Base-by-base conservation (phyloP, 2,888 invertebrate genomes). In the Acanthosepion lycidas region DNA sequence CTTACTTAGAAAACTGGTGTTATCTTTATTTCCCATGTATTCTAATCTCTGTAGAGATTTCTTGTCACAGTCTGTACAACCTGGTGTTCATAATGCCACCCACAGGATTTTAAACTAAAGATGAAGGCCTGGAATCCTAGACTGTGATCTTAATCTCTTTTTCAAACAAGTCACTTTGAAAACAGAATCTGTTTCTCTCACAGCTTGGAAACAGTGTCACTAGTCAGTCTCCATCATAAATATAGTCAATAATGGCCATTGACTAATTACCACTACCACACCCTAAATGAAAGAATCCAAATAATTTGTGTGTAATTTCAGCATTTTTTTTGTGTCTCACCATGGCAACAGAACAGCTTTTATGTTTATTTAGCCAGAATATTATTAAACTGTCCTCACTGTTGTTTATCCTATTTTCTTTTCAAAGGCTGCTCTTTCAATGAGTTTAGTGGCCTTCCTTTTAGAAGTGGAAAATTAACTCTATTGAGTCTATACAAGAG, bases 241-340 rank as follows among this genome's bases (percentile, higher is more conserved):
- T 33, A 78, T 5, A 78, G 78, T 78, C n/a, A n/a, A 78, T 78
- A 78, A 78, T 78, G n/a, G 78, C n/a, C 12, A 78, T 78, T 78
- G 78, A 33, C 78, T 78, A 78, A 78, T 78, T 78, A 78, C 23
- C 15, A 78, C 42, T 42, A 42, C 78, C 78, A 78, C 78, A 78
- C 78, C 78, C 78, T 0, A 23, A 49, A 92, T 28, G 28, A 93
- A 18, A 51, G 20, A 93, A 42, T 20, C 51, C 23, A 49, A 49
- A 93, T 49, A 93, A 93, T 93, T 53, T 93, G 53, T 93, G 53
- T 93, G n/a, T 28, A 42, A 51, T 51, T 51, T 49, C 93, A 51
- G 93, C 28, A 3, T 12, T 49, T 28, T 33, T 92, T 51, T 92
- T 92, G 42, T 33, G 8, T 92, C 26, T 78, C 33, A 15, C 78